Percentiles rank a stretch among this genome's conserved stretches.
These are phyloP conservation scores for Amiota communis DNA, from an alignment of 2,888 invertebrate genomes.

Conservation along the genomic window DNA sequence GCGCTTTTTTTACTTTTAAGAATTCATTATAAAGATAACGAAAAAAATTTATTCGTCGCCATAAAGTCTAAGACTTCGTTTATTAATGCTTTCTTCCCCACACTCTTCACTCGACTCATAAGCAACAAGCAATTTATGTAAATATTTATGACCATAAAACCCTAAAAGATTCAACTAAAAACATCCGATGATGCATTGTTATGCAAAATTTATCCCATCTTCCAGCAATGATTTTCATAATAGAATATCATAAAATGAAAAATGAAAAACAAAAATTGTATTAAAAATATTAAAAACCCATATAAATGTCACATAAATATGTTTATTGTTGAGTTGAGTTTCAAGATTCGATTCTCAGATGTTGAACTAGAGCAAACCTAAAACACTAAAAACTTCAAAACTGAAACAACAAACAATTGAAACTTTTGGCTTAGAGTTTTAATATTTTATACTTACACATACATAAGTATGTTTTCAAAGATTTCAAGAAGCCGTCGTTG, in stretches of 20 bases:
- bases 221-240: no score
- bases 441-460: no score
- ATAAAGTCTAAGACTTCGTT: conserved; percentile 8
- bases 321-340: neutral
- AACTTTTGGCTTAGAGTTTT: conserved; percentile 7
- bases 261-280: conserved; percentile 58
- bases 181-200: conserved; percentile 61
- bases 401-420: neutral
- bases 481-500: neutral
- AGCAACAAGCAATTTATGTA: neutral
- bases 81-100: neutral
- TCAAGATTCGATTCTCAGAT: neutral
- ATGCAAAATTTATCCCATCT: conserved; percentile 52
- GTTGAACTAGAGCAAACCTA: neutral
- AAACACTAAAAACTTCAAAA: neutral
- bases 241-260: conserved; percentile 39
- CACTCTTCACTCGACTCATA: no score
- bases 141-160: conserved; percentile 7
- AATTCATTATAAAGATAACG: no score
- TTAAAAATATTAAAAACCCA: conserved; percentile 26
- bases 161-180: conserved; percentile 21
- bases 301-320: conserved; percentile 30
- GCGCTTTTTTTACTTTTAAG: no score
- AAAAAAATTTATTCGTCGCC: neutral
- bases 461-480: no score